Conservation (phyloP, 1,140 invertebrate genomes). For the Drosophila aff. region DNA sequence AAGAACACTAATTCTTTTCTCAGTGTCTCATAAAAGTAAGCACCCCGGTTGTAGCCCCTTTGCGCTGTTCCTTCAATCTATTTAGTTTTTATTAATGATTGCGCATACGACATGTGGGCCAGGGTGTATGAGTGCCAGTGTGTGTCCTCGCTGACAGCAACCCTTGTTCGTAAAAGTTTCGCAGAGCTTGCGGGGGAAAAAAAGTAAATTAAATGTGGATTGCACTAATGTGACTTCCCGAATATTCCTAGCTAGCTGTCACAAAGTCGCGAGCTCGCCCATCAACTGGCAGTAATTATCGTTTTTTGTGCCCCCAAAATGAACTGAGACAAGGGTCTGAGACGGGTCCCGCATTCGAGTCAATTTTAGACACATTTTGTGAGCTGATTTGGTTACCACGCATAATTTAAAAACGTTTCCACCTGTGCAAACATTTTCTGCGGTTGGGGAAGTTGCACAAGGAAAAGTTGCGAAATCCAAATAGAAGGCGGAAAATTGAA, state of each 20-base stretch:
- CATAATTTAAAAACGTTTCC: slow-evolving; percentile 52
- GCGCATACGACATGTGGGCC: slow-evolving; percentile 67
- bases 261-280: slow-evolving; percentile 37
- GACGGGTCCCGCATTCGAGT: slow-evolving; percentile 15
- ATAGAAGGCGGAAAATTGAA: slow-evolving; percentile 46
- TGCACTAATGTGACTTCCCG: slow-evolving; percentile 58
- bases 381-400: slow-evolving; percentile 48
- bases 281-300: slow-evolving; percentile 39
- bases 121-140: background rate
- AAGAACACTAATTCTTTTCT: background rate
- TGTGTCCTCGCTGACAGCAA: slow-evolving; percentile 19
- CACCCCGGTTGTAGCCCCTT: slow-evolving; percentile 3
- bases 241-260: slow-evolving; percentile 20
- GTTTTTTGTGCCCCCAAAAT: slow-evolving; percentile 44
- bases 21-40: slow-evolving; percentile 53
- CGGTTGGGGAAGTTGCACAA: slow-evolving; percentile 27
- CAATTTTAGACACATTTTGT: slow-evolving; percentile 55
- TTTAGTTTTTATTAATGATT: slow-evolving; percentile 79
- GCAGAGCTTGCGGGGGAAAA: slow-evolving; percentile 7
- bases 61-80: slow-evolving; percentile 59
- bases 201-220: slow-evolving; percentile 61
- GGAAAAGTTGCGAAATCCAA: slow-evolving; percentile 38
- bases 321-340: slow-evolving; percentile 50
- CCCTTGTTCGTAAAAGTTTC: slow-evolving; percentile 42
- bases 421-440: slow-evolving; percentile 46